These are phyloP conservation scores for Erpobdella octoculata DNA, from an alignment of 2,888 invertebrate species.

Conservation along the genomic window DNA sequence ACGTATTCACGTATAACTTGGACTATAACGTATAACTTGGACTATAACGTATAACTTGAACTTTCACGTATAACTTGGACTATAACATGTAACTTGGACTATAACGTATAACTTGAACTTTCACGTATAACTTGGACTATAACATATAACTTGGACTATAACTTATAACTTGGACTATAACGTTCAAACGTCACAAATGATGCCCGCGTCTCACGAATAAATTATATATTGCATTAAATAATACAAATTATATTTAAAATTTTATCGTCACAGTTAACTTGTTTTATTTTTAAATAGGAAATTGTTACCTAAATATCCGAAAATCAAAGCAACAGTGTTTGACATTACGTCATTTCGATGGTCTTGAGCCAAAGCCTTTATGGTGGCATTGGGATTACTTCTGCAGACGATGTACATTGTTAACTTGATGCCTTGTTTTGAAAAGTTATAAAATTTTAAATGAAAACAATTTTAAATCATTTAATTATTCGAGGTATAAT, in stretches of 20 bases:
- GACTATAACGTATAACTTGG: not conserved
- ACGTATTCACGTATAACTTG: not conserved
- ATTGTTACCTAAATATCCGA: slow-evolving; percentile 53
- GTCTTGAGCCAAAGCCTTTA: slow-evolving; percentile 52
- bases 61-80: no score
- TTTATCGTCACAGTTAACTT: no score
- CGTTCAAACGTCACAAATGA: not conserved
- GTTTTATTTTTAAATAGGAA: no score
- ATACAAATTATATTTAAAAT: no score
- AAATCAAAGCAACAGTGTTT: slow-evolving; percentile 52
- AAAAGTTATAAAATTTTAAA: no score
- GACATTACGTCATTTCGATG: slow-evolving; percentile 55
- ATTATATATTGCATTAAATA: not conserved
- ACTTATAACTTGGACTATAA: not conserved
- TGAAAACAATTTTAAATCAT: not conserved
- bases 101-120: not conserved
- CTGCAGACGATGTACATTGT: slow-evolving; percentile 44
- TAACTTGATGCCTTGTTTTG: slow-evolving; percentile 46
- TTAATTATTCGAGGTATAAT: not conserved
- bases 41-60: not conserved
- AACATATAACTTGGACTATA: not conserved
- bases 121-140: not conserved
- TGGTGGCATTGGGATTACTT: slow-evolving; percentile 43
- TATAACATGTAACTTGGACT: not conserved
- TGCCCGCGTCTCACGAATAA: no score